Conservation (phyloP, 2,113 vertebrate genomes). For the Tragelaphus scriptus region DNA sequence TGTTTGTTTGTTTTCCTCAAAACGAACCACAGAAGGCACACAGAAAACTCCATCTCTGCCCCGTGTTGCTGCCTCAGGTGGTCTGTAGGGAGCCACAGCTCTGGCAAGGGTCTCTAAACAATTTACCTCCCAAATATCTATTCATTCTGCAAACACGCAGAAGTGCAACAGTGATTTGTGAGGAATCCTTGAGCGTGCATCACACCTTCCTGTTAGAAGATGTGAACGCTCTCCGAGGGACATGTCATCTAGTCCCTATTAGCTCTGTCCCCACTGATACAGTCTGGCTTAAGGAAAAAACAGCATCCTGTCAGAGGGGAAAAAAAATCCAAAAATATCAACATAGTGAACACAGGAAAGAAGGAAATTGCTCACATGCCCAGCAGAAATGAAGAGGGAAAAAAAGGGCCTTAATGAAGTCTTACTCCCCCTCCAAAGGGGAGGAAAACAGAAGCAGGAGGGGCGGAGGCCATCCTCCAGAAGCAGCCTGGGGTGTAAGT, state of each 20-base stretch:
- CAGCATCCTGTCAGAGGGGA: constrained; percentile 9
- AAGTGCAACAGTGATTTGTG: neutral
- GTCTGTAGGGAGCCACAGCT: neutral
- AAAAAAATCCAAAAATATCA: neutral
- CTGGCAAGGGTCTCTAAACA: neutral
- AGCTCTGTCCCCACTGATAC: neutral
- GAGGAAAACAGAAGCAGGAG: neutral
- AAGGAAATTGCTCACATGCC: neutral
- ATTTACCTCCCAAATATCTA: neutral
- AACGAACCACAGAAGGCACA: neutral
- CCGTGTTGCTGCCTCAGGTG: neutral
- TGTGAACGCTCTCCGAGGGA: neutral
- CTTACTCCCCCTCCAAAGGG: neutral
- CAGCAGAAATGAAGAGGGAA: neutral
- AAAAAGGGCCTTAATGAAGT: neutral
- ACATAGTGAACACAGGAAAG: neutral
- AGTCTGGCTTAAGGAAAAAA: neutral
- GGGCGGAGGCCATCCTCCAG: neutral
- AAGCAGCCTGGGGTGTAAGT: neutral
- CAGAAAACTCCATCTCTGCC: constrained; percentile 18
- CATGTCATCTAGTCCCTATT: neutral
- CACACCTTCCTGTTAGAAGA: neutral
- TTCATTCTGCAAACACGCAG: neutral
- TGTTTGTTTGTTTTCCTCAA: neutral
- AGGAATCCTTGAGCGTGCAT: neutral